A percentile compares a stretch with the other conserved stretches of the same genome.
Conservation (phyloP, 2,113 vertebrate genomes). For the Cheirogaleus medius region DNA sequence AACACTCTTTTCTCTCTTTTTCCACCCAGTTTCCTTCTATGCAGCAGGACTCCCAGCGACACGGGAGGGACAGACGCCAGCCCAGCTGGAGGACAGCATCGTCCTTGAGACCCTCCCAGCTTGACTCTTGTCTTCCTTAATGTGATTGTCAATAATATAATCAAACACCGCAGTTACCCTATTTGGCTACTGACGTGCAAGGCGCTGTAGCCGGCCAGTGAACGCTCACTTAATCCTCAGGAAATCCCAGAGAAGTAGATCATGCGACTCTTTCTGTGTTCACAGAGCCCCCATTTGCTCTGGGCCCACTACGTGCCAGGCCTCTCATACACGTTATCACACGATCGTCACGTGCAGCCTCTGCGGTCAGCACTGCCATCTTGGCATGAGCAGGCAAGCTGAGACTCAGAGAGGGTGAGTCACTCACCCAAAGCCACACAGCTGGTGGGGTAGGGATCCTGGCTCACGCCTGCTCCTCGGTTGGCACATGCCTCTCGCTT, state of each 20-base stretch:
- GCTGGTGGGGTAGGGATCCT: rapidly evolving
- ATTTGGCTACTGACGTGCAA: rapidly evolving
- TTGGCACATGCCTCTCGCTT: background rate
- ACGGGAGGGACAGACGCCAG: background rate
- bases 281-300: background rate
- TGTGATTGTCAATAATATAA: too few relatives aligned
- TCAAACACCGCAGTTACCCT: too few relatives aligned
- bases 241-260: background rate
- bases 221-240: background rate
- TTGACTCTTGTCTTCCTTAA: background rate
- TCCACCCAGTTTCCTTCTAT: background rate
- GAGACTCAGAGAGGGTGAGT: background rate
- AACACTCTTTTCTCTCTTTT: background rate
- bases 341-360: rapidly evolving
- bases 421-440: background rate
- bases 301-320: rapidly evolving
- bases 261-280: background rate
- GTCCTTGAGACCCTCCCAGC: background rate
- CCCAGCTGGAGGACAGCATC: background rate
- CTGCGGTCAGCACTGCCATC: too few relatives aligned
- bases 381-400: background rate
- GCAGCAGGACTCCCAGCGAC: background rate
- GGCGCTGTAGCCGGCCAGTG: rapidly evolving
- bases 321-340: rapidly evolving
- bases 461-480: background rate